Percentiles rank a stretch among this genome's conserved stretches.
phyloP scores from a whole-genome alignment of 2,113 vertebrate species.

The Uria aalge region DNA sequence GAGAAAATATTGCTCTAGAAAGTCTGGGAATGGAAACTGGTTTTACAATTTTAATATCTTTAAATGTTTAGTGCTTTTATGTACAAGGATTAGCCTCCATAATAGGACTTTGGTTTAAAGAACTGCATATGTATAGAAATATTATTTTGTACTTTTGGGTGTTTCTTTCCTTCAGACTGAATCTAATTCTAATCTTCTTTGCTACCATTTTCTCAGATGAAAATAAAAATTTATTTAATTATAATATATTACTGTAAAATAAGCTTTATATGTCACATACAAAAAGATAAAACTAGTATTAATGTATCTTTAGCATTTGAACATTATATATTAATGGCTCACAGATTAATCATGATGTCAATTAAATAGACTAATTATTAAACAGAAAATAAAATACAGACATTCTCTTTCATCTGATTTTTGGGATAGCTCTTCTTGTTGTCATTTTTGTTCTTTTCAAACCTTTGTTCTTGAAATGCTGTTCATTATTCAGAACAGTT shows the following conservation, averaged over 20 bases:
- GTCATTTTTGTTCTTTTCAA: background rate
- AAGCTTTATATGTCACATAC: background rate
- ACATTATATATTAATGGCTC: background rate
- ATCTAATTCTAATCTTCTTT: background rate
- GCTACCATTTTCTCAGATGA: background rate
- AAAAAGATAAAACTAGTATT: background rate
- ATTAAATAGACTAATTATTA: background rate
- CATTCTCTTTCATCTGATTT: background rate
- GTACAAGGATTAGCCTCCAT: background rate
- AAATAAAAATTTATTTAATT: background rate
- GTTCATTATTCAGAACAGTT: background rate
- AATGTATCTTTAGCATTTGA: background rate
- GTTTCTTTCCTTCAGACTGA: background rate
- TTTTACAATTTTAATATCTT: background rate
- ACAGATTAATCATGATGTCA: background rate
- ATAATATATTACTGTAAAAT: background rate
- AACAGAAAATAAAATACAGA: background rate
- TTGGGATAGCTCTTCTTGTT: background rate
- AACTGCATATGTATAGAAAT: background rate
- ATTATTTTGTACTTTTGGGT: background rate
- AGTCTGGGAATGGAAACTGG: background rate
- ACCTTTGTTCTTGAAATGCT: background rate
- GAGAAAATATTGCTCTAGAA: background rate
- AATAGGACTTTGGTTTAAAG: background rate
- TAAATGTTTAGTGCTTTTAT: background rate